phyloP scores from a whole-genome alignment of 64 coral and sea anemone genomes.

The Dendronephthya gigantea region DNA sequence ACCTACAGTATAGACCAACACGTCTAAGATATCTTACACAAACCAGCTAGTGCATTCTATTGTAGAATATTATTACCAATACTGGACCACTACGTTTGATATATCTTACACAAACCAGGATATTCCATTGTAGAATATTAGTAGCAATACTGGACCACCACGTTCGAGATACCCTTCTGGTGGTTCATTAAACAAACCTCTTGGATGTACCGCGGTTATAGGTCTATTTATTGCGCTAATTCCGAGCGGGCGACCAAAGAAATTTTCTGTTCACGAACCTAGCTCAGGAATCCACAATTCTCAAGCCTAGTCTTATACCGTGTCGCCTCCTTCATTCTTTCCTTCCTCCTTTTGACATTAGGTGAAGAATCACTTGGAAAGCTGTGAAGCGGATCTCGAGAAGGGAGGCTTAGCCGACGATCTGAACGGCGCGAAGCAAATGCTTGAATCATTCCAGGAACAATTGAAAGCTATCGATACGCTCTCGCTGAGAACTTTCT shows the following conservation, averaged over 20 bases:
- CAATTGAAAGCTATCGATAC: slow-evolving; percentile 84
- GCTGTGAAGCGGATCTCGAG: slow-evolving; percentile 77
- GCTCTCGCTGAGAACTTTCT: slow-evolving; percentile 79
- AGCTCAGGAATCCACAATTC: not conserved
- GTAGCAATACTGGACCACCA: too few relatives aligned
- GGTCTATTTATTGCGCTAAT: too few relatives aligned
- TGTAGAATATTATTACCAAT: too few relatives aligned
- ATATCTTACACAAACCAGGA: too few relatives aligned
- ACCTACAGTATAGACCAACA: too few relatives aligned
- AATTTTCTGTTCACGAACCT: not conserved
- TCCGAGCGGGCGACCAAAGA: too few relatives aligned
- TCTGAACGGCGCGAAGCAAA: slow-evolving; percentile 66
- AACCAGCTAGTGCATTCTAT: not conserved
- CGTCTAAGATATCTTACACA: too few relatives aligned
- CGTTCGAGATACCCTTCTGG: too few relatives aligned
- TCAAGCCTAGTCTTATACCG: not conserved
- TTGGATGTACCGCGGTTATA: too few relatives aligned
- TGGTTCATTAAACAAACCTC: too few relatives aligned
- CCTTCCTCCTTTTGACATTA: slow-evolving; percentile 15
- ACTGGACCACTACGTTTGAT: too few relatives aligned
- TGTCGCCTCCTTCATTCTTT: not conserved
- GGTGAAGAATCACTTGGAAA: slow-evolving; percentile 90
- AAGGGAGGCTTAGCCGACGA: slow-evolving; percentile 70
- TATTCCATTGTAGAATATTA: too few relatives aligned
- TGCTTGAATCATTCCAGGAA: slow-evolving; percentile 60